Conservation (phyloP, 2,888 invertebrate genomes). For the Drosophila niveifrons region DNA sequence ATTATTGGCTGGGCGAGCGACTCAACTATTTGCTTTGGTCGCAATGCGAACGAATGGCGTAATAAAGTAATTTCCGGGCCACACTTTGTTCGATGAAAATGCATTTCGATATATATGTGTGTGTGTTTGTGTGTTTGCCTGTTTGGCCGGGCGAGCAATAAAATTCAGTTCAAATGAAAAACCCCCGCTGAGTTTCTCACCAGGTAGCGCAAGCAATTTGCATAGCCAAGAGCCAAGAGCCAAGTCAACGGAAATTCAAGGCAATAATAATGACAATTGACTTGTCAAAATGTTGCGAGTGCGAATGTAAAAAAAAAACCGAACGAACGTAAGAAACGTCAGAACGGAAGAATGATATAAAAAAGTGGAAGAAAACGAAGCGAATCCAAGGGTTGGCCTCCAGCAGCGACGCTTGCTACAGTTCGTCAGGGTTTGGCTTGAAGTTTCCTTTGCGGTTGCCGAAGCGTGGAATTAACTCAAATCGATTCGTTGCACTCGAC, state of each 20-base stretch:
- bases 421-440: conserved; percentile 25
- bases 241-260: conserved; percentile 51
- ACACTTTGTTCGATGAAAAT: not conserved
- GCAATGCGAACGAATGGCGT: not conserved
- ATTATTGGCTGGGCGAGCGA: conserved; percentile 54
- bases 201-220: conserved; percentile 41
- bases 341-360: conserved; percentile 7
- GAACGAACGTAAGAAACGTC: not conserved
- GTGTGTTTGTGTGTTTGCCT: no score
- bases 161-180: not conserved
- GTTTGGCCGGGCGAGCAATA: not conserved
- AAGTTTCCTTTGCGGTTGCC: conserved; percentile 49
- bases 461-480: conserved; percentile 62
- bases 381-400: conserved; percentile 29
- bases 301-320: conserved; percentile 8
- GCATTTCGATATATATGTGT: not conserved
- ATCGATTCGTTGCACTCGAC: conserved; percentile 60
- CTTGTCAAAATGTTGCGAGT: conserved; percentile 59
- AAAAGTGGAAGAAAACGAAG: conserved; percentile 2
- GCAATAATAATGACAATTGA: conserved; percentile 66
- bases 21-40: conserved; percentile 31
- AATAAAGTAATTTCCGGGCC: conserved; percentile 58
- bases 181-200: conserved; percentile 10
- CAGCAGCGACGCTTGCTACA: conserved; percentile 17
- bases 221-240: conserved; percentile 34